These are phyloP conservation scores for Sciurus niger DNA, from an alignment of 2,113 vertebrate species.

Conservation along the genomic window DNA sequence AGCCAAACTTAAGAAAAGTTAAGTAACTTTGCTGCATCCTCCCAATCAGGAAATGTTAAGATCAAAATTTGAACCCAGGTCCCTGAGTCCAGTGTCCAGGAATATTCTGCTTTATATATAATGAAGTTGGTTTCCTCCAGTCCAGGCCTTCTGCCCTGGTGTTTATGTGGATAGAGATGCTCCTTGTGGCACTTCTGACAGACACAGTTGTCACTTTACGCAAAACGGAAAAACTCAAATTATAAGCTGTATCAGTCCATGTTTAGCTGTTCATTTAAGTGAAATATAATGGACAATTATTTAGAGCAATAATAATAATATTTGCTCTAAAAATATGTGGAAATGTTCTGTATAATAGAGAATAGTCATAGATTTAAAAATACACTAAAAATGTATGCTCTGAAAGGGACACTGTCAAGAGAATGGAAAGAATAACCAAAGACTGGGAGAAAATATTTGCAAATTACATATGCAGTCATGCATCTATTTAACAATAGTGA, in stretches of 20 bases:
- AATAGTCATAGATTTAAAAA: neutral
- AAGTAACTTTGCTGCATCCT: neutral
- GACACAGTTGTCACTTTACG: neutral
- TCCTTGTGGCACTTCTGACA: neutral
- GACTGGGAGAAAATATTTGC: neutral
- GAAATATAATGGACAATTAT: neutral
- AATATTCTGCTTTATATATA: neutral
- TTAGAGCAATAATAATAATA: neutral
- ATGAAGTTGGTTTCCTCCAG: neutral
- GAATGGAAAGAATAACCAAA: neutral
- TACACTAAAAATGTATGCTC: neutral
- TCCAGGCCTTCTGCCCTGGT: neutral
- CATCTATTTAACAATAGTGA: neutral
- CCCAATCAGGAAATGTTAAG: neutral
- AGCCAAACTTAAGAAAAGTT: neutral
- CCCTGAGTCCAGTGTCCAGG: neutral
- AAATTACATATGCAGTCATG: neutral
- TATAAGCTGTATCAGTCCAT: neutral
- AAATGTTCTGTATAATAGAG: neutral
- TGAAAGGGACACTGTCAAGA: neutral
- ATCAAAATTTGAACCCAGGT: neutral
- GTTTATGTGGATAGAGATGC: neutral
- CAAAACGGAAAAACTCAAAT: neutral
- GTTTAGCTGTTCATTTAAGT: neutral
- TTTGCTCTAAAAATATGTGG: neutral